phyloP scores from a whole-genome alignment of 1,140 invertebrate genomes.

The Drosophila setifemur region DNA sequence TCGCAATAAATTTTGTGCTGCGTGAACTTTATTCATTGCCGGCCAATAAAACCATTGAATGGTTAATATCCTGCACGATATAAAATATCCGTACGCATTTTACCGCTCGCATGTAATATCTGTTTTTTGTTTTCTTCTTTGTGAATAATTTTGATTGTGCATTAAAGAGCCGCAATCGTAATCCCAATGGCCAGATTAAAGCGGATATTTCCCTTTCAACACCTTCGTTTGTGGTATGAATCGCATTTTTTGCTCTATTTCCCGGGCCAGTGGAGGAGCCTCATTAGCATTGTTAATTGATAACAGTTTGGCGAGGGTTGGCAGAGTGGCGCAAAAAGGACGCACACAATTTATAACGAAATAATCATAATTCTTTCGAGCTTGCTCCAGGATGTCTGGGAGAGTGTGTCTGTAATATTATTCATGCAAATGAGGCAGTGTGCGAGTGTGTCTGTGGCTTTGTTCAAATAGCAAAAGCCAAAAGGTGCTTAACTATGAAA shows the following conservation, averaged over 20 bases:
- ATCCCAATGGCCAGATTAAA: constrained; percentile 29
- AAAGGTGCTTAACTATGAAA: constrained; percentile 61
- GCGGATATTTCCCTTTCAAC: constrained; percentile 26
- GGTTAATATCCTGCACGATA: constrained; percentile 1
- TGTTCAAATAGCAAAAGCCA: constrained; percentile 47
- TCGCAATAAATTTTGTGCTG: constrained; percentile 4
- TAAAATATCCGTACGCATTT: constrained; percentile 7
- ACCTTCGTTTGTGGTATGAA: constrained; percentile 1
- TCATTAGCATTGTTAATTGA: constrained; percentile 69
- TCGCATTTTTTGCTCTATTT: constrained; percentile 14
- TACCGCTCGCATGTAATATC: background rate
- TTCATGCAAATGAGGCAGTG: constrained; percentile 32
- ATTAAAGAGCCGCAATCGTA: constrained; percentile 12
- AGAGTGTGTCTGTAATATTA: constrained; percentile 9
- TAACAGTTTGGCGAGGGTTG: background rate
- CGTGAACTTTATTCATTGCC: background rate
- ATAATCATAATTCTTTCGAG: constrained; percentile 36
- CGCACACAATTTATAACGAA: constrained; percentile 28
- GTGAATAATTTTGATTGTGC: constrained; percentile 28
- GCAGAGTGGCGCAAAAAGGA: background rate
- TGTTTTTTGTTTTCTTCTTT: constrained; percentile 15
- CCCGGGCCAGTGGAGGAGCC: background rate
- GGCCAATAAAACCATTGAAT: constrained; percentile 7
- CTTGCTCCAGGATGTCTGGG: background rate
- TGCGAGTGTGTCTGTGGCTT: constrained; percentile 24